Evolutionary conservation across 2,888 invertebrate species (phyloP).

Genomic region (Diarsia dahlii): DNA sequence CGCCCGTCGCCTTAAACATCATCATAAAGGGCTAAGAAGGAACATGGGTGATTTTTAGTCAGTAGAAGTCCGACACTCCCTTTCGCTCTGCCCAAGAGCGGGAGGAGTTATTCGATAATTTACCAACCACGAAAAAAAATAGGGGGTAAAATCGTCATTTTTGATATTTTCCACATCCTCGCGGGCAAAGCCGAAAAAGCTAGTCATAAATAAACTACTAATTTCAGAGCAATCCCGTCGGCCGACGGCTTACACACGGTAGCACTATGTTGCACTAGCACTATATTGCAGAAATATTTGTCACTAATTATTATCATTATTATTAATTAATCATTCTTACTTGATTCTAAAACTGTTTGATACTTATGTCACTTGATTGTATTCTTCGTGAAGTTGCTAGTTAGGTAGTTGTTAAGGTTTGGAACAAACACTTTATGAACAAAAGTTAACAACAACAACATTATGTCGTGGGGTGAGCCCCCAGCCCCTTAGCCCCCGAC

Average conservation of each 20-base stretch:
- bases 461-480: constrained; percentile 24
- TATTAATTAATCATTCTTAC: no score
- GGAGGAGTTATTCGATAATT: no score
- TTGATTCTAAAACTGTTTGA: background rate
- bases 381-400: background rate
- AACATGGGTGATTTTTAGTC: no score
- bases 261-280: background rate
- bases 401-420: background rate
- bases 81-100: no score
- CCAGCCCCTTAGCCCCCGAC: constrained; percentile 33
- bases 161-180: no score
- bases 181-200: no score
- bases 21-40: no score
- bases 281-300: background rate
- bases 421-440: constrained; percentile 16
- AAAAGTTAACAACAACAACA: constrained; percentile 41
- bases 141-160: no score
- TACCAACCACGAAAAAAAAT: no score
- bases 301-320: background rate
- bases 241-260: background rate
- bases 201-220: no score
- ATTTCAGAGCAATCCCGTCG: background rate
- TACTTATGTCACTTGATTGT: background rate
- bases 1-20: no score
- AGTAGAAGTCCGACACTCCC: no score